Conservation (phyloP, 2,113 vertebrate species). For the Bettongia penicillata region DNA sequence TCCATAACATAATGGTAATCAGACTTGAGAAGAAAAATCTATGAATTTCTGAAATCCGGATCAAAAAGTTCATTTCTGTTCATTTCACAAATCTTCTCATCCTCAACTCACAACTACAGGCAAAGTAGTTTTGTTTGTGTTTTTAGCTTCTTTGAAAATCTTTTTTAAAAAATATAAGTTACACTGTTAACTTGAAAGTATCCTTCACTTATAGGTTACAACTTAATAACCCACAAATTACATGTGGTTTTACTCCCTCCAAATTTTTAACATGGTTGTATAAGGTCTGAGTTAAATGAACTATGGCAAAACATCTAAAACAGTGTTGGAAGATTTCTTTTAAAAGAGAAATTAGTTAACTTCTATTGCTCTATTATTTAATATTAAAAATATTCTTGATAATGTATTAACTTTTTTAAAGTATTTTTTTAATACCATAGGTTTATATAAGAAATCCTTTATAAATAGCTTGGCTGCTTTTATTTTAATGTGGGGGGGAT, state of each 20-base stretch:
- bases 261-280: slow-evolving; percentile 42
- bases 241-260: background rate
- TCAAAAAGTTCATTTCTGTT: slow-evolving; percentile 33
- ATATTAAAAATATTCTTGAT: background rate
- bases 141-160: background rate
- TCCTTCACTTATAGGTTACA: slow-evolving; percentile 33
- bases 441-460: slow-evolving; percentile 8
- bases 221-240: background rate
- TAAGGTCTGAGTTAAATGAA: slow-evolving; percentile 42
- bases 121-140: background rate
- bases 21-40: slow-evolving; percentile 6
- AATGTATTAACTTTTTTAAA: slow-evolving; percentile 7
- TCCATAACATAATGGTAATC: slow-evolving; percentile 28
- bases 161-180: slow-evolving; percentile 5
- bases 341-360: slow-evolving; percentile 43
- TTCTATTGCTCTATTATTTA: slow-evolving; percentile 26
- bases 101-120: background rate
- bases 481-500: slow-evolving; percentile 19
- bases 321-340: background rate
- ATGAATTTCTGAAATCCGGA: background rate
- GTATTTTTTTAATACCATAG: background rate
- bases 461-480: background rate
- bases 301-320: slow-evolving; percentile 5
- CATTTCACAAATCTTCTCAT: background rate
- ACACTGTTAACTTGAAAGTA: slow-evolving; percentile 46